phyloP scores from a whole-genome alignment of 2,888 invertebrate species.

The Nymphalis polychloros region DNA sequence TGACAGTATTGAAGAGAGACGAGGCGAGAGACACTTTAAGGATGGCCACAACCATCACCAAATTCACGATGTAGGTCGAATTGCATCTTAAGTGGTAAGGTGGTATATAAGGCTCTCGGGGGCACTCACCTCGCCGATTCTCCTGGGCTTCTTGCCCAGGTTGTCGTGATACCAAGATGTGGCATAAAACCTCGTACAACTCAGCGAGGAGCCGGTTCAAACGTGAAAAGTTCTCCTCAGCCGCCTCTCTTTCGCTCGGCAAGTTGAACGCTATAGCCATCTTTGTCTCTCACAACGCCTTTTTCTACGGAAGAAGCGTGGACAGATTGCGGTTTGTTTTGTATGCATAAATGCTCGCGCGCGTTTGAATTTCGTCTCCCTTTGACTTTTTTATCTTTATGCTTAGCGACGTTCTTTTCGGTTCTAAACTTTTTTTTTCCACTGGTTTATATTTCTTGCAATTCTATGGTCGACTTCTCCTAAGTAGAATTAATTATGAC shows the following conservation, averaged over 20 bases:
- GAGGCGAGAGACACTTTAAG: constrained; percentile 78
- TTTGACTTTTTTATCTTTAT: constrained; percentile 34
- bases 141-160: constrained; percentile 76
- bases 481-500: background rate
- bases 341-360: constrained; percentile 74
- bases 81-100: constrained; percentile 82
- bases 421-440: constrained; percentile 15
- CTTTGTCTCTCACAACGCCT: constrained; percentile 63
- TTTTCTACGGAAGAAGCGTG: constrained; percentile 76
- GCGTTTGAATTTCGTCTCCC: constrained; percentile 51
- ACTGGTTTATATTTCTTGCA: constrained; percentile 16
- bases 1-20: constrained; percentile 79
- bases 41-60: constrained; percentile 79
- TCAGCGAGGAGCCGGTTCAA: constrained; percentile 81
- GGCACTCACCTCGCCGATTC: constrained; percentile 79
- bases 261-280: constrained; percentile 83
- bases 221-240: constrained; percentile 81
- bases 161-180: constrained; percentile 79
- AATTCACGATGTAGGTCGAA: constrained; percentile 81
- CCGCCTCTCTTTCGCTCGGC: constrained; percentile 80
- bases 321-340: constrained; percentile 71
- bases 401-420: constrained; percentile 17
- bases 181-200: constrained; percentile 80
- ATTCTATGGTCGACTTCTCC: constrained; percentile 6
- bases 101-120: constrained; percentile 76